These are phyloP conservation scores for Brachyalestes nurse DNA, from an alignment of 2,797 vertebrate genomes.

Conservation along the genomic window DNA sequence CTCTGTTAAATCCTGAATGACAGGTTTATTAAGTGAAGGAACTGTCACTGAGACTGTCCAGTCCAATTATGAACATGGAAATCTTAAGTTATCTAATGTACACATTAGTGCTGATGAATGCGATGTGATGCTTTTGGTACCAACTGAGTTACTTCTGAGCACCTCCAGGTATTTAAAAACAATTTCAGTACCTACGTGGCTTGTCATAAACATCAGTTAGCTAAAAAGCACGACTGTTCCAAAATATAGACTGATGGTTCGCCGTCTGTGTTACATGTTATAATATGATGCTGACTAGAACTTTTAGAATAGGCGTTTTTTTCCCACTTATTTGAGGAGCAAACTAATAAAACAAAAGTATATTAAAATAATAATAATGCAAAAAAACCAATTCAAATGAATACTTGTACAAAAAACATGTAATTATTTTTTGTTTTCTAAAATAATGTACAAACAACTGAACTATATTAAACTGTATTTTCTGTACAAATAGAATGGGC, in stretches of 20 bases:
- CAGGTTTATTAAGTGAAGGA: slow-evolving; percentile 51
- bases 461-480: background rate
- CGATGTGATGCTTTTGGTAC: background rate
- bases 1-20: slow-evolving; percentile 59
- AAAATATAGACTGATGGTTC: background rate
- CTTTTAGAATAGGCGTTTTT: no score
- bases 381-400: no score
- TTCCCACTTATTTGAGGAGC: no score
- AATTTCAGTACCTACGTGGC: background rate
- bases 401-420: no score
- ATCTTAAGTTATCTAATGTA: slow-evolving; percentile 18
- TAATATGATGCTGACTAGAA: background rate
- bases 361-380: no score
- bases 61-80: slow-evolving; percentile 42
- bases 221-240: background rate
- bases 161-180: background rate
- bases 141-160: background rate
- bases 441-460: no score
- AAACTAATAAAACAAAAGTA: no score
- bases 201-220: background rate
- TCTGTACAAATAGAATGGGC: background rate
- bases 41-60: slow-evolving; percentile 31
- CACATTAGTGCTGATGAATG: background rate
- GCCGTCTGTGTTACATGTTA: no score
- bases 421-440: no score